Evolutionary conservation across 2,113 vertebrate species (phyloP).

Genomic region (Hylia prasina): DNA sequence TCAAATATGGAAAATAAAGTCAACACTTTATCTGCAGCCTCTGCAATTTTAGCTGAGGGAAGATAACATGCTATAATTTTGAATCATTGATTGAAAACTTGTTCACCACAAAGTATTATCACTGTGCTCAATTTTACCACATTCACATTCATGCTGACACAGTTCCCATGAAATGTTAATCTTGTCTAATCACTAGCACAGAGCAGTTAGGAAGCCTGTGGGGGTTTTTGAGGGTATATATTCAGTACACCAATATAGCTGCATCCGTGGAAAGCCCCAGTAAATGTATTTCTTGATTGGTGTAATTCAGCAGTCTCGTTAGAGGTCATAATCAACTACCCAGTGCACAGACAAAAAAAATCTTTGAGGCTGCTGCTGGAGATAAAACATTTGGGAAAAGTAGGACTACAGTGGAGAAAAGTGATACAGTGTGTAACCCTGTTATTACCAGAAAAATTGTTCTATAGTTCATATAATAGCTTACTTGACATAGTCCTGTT

Average conservation of each 20-base stretch:
- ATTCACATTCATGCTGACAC: conserved; percentile 50
- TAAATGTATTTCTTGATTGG: not conserved
- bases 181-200: conserved; percentile 20
- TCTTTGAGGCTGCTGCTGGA: not conserved
- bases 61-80: conserved; percentile 17
- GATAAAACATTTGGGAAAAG: not conserved
- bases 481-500: not conserved
- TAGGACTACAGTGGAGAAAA: not conserved
- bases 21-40: conserved; percentile 24
- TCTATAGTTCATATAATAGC: not conserved
- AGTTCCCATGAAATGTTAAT: conserved; percentile 19
- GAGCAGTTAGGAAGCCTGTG: not conserved
- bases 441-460: not conserved
- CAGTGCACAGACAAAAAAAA: not conserved
- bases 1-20: conserved; percentile 28
- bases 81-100: conserved; percentile 42
- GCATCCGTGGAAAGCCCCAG: not conserved
- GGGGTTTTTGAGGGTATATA: not conserved
- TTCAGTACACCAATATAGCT: not conserved
- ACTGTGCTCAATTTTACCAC: not conserved
- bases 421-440: not conserved
- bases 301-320: not conserved
- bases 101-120: conserved; percentile 13
- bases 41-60: conserved; percentile 15
- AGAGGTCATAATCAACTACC: not conserved